Evolutionary conservation across 2,888 invertebrate species (phyloP), one percentile per base, ranked within the genome.

Genomic region (Drosophila ezoana): DNA sequence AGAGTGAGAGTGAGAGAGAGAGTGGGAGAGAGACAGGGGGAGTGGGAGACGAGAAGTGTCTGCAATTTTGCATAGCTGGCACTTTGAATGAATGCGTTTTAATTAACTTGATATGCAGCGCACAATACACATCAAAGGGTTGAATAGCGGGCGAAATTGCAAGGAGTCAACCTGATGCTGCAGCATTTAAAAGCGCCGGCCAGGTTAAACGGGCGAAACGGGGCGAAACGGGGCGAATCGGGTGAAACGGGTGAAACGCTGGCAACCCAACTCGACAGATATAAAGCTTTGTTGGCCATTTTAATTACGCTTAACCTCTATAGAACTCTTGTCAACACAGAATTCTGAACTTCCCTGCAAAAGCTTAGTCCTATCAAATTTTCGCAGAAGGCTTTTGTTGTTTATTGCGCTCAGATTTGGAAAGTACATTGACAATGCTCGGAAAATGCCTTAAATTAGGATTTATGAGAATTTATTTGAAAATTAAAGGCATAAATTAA

Each of bases 71-170:
- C 75, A 67, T 57, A 49, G 75, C 75, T 78, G 67, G 74, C 79
- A 74, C 75, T 78, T 60, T 63, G 75, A 76, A 76, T 76, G 79
- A 76, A 76, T 76, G 76, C 79, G 76, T 76, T 76, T 76, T 76
- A 76, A 76, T 76, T 76, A 76, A 76, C 79, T 76, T 76, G 75
- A 76, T 76, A 76, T 76, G 79, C 76, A 74, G 60, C 48, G 44
- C 77, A 74, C 63, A 76, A 54, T 43, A 44, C 44, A 59, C 58
- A 62, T 23, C 28, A 53, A 57, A 56, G 53, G 44, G 57, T 43
- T 58, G 53, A 58, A 59, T 75, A 28, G 57, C 44, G 49, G 38
- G 63, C 56, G 49, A 48, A 43, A 32, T 37, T 47, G 53, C 44
- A 59, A 76, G 41, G 61, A 68, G 63, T 52, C 64, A 58, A 51